Percentiles rank a stretch among this genome's conserved stretches.
Conservation (phyloP, 2,888 invertebrate species). For the Apotomis betuletana region DNA sequence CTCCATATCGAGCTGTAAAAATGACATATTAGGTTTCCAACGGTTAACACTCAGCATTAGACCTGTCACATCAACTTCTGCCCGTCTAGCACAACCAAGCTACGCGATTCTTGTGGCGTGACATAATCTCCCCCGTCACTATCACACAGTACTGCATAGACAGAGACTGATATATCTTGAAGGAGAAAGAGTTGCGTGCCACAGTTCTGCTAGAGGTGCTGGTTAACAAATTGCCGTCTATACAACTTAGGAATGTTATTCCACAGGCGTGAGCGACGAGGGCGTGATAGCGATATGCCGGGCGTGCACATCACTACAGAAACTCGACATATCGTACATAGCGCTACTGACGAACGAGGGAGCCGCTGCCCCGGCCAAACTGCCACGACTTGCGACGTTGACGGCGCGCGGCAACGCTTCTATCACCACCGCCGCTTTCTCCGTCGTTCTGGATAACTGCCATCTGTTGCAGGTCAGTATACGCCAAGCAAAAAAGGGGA, state of each 20-base stretch:
- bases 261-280: slow-evolving; percentile 68
- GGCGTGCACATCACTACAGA: slow-evolving; percentile 56
- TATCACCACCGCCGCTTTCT: slow-evolving; percentile 60
- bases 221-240: neutral
- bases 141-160: too few relatives aligned
- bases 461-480: slow-evolving; percentile 54
- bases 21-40: too few relatives aligned
- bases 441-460: slow-evolving; percentile 56
- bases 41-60: too few relatives aligned
- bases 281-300: slow-evolving; percentile 61
- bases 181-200: too few relatives aligned
- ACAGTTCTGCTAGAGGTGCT: too few relatives aligned
- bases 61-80: too few relatives aligned
- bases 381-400: slow-evolving; percentile 50
- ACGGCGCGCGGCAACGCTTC: slow-evolving; percentile 60
- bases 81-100: too few relatives aligned
- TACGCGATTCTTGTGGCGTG: too few relatives aligned
- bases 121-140: too few relatives aligned
- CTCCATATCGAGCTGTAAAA: too few relatives aligned
- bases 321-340: slow-evolving; percentile 72
- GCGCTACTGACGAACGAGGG: slow-evolving; percentile 61
- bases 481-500: too few relatives aligned
- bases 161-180: too few relatives aligned
- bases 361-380: slow-evolving; percentile 52
- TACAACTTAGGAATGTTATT: neutral